phyloP scores from a whole-genome alignment of 1,140 invertebrate species.

The Chironomus tepperi region DNA sequence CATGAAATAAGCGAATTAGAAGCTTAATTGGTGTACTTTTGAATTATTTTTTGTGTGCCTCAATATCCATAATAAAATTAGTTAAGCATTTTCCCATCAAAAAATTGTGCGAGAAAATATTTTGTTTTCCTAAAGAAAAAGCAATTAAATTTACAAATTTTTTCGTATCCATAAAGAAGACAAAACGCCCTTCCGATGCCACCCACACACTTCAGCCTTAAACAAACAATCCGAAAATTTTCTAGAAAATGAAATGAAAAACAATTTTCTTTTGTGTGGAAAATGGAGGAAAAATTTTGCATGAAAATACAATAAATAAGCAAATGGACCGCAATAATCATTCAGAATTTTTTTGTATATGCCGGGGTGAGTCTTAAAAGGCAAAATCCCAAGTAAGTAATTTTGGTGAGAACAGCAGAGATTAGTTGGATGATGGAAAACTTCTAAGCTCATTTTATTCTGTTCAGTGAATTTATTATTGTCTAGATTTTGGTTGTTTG shows the following conservation, averaged over 20 bases:
- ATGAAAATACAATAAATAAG: constrained; percentile 22
- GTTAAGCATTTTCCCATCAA: too few species aligned
- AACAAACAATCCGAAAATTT: not conserved
- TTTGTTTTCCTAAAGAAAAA: not conserved
- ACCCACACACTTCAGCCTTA: not conserved
- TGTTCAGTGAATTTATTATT: too few species aligned
- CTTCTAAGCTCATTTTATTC: not conserved
- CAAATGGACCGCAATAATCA: constrained; percentile 23
- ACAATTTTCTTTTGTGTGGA: not conserved
- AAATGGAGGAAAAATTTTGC: constrained; percentile 10
- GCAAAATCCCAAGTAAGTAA: constrained; percentile 12
- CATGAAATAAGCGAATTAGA: too few species aligned
- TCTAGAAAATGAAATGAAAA: not conserved
- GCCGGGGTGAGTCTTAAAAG: not conserved
- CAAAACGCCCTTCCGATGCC: not conserved
- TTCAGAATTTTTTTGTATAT: not conserved
- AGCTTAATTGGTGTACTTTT: too few species aligned
- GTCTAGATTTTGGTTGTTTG: too few species aligned
- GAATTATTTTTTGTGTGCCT: too few species aligned
- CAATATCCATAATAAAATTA: too few species aligned
- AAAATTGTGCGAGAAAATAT: not conserved
- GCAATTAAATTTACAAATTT: not conserved
- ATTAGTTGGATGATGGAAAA: constrained; percentile 8
- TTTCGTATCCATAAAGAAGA: not conserved
- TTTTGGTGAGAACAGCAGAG: constrained; percentile 20